Evolutionary conservation across 2,888 invertebrate genomes (phyloP).

Genomic region (Onthophagus sagittarius): DNA sequence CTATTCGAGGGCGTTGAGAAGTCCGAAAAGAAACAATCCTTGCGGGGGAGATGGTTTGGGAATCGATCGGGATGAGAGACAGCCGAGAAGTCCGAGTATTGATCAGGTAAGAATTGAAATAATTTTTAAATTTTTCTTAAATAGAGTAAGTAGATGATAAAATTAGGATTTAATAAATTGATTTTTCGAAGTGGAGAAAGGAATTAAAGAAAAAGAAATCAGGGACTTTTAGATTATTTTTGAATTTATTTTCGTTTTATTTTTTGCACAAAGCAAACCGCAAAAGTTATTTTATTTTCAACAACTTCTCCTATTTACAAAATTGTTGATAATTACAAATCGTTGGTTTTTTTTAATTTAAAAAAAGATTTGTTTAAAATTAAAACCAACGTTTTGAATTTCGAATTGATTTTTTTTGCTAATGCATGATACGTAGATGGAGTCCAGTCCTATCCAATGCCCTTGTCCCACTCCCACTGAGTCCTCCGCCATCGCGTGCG

Average conservation of each 20-base stretch:
- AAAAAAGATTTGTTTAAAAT: too few species aligned
- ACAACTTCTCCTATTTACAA: background rate
- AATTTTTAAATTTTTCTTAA: slow-evolving; percentile 5
- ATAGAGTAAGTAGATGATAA: slow-evolving; percentile 3
- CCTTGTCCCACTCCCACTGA: slow-evolving; percentile 51
- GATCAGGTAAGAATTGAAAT: slow-evolving; percentile 70
- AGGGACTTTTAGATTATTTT: background rate
- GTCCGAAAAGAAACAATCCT: slow-evolving; percentile 60
- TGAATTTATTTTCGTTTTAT: too few species aligned
- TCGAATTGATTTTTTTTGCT: background rate
- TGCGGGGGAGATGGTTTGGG: slow-evolving; percentile 48
- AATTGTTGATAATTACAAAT: background rate
- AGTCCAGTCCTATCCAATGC: slow-evolving; percentile 44
- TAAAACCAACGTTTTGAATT: background rate
- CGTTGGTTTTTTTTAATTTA: background rate
- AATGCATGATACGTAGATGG: slow-evolving; percentile 45
- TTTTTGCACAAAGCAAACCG: too few species aligned
- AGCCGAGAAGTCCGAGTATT: slow-evolving; percentile 79
- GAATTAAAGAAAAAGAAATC: background rate
- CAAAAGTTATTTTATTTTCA: too few species aligned
- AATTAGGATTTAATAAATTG: too few species aligned
- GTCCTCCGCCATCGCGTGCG: slow-evolving; percentile 50
- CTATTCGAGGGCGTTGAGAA: slow-evolving; percentile 75
- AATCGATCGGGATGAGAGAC: slow-evolving; percentile 46
- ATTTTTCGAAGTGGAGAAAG: too few species aligned